phyloP scores from a whole-genome alignment of 2,113 vertebrate species.

The Anseranas semipalmata region DNA sequence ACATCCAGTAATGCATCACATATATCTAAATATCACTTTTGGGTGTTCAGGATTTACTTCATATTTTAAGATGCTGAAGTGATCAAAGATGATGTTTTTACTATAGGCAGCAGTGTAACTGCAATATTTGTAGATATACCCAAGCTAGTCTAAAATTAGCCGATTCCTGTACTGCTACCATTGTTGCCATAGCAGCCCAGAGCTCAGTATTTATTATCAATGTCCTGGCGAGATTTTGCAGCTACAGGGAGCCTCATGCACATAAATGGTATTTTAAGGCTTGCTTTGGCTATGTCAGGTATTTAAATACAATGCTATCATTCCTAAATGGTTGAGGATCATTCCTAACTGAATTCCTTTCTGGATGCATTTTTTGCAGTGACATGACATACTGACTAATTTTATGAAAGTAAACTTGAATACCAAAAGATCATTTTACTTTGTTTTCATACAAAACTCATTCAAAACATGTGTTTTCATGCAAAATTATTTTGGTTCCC shows the following conservation, averaged over 20 bases:
- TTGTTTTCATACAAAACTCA: not conserved
- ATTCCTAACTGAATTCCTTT: not conserved
- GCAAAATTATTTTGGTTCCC: not conserved
- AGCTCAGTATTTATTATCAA: not conserved
- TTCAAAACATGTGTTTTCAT: not conserved
- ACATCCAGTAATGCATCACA: not conserved
- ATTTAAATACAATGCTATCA: not conserved
- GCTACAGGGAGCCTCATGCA: not conserved
- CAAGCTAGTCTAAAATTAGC: constrained; percentile 9
- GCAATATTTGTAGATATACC: not conserved
- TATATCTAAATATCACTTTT: not conserved
- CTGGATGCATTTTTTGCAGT: not conserved
- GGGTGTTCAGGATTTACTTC: not conserved
- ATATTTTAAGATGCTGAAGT: not conserved
- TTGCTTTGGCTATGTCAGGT: not conserved
- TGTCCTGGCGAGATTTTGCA: not conserved
- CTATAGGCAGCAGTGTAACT: not conserved
- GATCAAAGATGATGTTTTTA: not conserved
- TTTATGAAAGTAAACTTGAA: not conserved
- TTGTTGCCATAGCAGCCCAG: constrained; percentile 36
- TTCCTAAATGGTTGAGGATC: not conserved
- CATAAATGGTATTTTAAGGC: not conserved
- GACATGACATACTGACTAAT: not conserved
- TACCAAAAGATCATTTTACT: not conserved
- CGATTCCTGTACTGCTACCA: not conserved